phyloP scores from a whole-genome alignment of 2,888 invertebrate genomes.

The Cheilosia grossa region DNA sequence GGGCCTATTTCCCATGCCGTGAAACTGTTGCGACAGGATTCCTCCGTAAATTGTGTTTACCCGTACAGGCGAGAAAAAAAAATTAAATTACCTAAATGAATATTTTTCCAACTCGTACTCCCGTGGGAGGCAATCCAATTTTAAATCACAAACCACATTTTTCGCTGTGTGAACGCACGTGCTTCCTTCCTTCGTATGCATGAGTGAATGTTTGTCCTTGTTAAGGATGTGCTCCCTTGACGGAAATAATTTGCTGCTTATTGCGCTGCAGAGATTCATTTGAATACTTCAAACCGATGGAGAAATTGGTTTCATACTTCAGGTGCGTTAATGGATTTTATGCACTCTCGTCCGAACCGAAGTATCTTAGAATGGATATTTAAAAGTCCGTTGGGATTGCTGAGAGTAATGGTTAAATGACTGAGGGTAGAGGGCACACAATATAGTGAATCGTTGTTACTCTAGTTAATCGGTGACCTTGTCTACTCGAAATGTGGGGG shows the following conservation, averaged over 20 bases:
- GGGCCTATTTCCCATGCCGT: not conserved
- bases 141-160: constrained; percentile 32
- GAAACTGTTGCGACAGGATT: constrained; percentile 23
- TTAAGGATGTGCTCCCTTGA: constrained; percentile 26
- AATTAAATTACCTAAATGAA: constrained; percentile 38
- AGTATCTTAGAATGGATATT: constrained; percentile 22
- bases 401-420: not conserved
- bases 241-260: constrained; percentile 42
- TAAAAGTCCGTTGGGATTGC: constrained; percentile 17
- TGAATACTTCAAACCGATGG: constrained; percentile 13
- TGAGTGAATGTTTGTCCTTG: constrained; percentile 25
- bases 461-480: constrained; percentile 26
- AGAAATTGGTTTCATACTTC: constrained; percentile 17
- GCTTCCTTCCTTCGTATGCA: not conserved
- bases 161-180: constrained; percentile 14
- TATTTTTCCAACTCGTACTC: constrained; percentile 29
- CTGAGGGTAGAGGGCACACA: not conserved
- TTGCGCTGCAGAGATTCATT: constrained; percentile 38
- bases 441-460: constrained; percentile 5
- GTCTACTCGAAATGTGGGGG: constrained; percentile 4
- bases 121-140: constrained; percentile 23
- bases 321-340: constrained; percentile 34
- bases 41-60: constrained; percentile 5
- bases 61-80: not conserved
- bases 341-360: not conserved